These are phyloP conservation scores for Laterallus jamaicensis DNA, from an alignment of 2,113 vertebrate genomes.

Conservation along the genomic window DNA sequence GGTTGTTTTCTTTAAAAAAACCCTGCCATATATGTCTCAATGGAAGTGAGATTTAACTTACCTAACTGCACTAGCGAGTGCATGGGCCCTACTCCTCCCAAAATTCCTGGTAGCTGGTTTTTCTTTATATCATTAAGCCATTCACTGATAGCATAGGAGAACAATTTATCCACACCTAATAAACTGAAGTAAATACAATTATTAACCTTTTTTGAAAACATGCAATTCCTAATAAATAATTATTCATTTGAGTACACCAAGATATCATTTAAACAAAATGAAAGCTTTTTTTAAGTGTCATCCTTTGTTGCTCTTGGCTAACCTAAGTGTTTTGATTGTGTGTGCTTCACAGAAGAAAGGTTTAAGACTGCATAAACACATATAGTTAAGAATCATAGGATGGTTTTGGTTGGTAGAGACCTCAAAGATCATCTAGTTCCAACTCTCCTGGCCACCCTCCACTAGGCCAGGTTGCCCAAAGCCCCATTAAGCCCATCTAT, in stretches of 20 bases:
- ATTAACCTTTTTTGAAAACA: not conserved
- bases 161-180: constrained; percentile 93
- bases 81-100: constrained; percentile 96
- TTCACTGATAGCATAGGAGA: constrained; percentile 93
- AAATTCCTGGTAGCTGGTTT: constrained; percentile 93
- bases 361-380: not conserved
- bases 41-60: constrained; percentile 67
- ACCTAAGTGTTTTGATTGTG: not conserved
- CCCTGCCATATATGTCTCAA: not conserved
- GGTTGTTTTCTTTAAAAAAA: not conserved
- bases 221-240: not conserved
- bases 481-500: too few species aligned
- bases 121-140: constrained; percentile 98
- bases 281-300: not conserved
- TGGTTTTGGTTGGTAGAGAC: too few species aligned
- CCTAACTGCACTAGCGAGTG: constrained; percentile 95
- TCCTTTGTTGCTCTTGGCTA: not conserved
- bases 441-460: too few species aligned
- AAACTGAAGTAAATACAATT: constrained; percentile 77
- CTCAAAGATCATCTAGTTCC: too few species aligned
- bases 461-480: too few species aligned
- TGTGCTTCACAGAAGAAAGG: not conserved
- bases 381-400: not conserved
- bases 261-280: not conserved
- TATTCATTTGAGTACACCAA: not conserved